A percentile compares a stretch with the other conserved stretches of the same genome.
Conservation (phyloP, 1,140 invertebrate species). For the Euborellia annulipes region DNA sequence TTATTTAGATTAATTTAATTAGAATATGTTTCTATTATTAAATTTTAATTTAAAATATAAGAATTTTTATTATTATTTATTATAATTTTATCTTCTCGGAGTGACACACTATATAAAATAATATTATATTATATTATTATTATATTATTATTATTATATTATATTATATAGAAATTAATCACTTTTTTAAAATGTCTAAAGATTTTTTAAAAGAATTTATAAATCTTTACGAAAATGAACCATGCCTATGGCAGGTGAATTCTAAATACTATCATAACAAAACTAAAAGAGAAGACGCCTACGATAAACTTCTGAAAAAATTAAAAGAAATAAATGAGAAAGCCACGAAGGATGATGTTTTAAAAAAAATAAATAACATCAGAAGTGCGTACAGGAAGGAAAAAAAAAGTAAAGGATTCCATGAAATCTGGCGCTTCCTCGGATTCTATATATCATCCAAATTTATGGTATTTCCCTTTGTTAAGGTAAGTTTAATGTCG, state of each 20-base stretch:
- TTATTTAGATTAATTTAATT: too few relatives aligned
- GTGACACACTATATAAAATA: too few relatives aligned
- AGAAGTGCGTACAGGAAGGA: conserved; percentile 19
- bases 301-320: conserved; percentile 18
- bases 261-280: conserved; percentile 19
- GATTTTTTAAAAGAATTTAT: conserved; percentile 17
- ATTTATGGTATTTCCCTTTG: conserved; percentile 21
- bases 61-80: too few relatives aligned
- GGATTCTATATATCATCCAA: conserved; percentile 18
- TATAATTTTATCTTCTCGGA: too few relatives aligned
- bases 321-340: conserved; percentile 18
- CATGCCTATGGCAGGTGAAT: conserved; percentile 22
- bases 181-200: too few relatives aligned
- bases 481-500: too few relatives aligned
- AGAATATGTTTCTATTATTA: too few relatives aligned
- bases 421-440: conserved; percentile 16
- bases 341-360: conserved; percentile 15
- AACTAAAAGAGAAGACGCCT: conserved; percentile 19
- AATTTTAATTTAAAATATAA: too few relatives aligned
- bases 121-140: too few relatives aligned
- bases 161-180: too few relatives aligned
- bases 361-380: conserved; percentile 22
- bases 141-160: too few relatives aligned
- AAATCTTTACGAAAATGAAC: conserved; percentile 17
- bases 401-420: conserved; percentile 17